A percentile compares a stretch with the other conserved stretches of the same genome.
These are phyloP conservation scores for Pangasius krempfi DNA, from an alignment of 2,797 vertebrate genomes.

Conservation along the genomic window DNA sequence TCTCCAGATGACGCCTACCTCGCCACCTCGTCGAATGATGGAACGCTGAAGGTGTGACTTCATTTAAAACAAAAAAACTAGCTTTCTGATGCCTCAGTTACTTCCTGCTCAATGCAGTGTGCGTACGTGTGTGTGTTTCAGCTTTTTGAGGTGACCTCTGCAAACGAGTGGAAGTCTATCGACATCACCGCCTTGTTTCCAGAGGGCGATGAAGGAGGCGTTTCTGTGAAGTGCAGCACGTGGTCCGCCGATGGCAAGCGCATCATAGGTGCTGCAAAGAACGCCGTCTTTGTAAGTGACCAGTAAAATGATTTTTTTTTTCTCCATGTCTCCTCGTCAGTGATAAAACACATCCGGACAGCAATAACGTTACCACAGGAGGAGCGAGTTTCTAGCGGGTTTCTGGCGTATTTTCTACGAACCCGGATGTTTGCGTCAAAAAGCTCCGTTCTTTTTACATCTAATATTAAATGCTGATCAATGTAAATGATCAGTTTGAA, in stretches of 20 bases:
- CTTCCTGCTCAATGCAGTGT: not conserved
- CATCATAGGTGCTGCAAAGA: conserved; percentile 85
- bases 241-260: conserved; percentile 83
- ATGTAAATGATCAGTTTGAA: too few relatives aligned
- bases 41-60: conserved; percentile 85
- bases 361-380: too few relatives aligned
- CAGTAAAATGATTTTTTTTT: too few relatives aligned
- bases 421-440: too few relatives aligned
- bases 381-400: too few relatives aligned
- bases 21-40: conserved; percentile 91
- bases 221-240: conserved; percentile 88
- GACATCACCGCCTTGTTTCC: conserved; percentile 75
- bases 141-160: conserved; percentile 84
- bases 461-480: too few relatives aligned
- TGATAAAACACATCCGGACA: too few relatives aligned
- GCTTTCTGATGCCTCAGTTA: not conserved
- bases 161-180: conserved; percentile 86
- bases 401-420: too few relatives aligned
- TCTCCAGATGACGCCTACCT: conserved; percentile 87
- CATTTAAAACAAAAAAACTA: not conserved
- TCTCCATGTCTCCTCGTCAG: too few relatives aligned
- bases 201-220: conserved; percentile 77
- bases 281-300: conserved; percentile 85
- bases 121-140: conserved; percentile 58
- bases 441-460: too few relatives aligned